These are phyloP conservation scores for Tenthredo amoena DNA, from an alignment of 2,888 invertebrate genomes.

Conservation along the genomic window DNA sequence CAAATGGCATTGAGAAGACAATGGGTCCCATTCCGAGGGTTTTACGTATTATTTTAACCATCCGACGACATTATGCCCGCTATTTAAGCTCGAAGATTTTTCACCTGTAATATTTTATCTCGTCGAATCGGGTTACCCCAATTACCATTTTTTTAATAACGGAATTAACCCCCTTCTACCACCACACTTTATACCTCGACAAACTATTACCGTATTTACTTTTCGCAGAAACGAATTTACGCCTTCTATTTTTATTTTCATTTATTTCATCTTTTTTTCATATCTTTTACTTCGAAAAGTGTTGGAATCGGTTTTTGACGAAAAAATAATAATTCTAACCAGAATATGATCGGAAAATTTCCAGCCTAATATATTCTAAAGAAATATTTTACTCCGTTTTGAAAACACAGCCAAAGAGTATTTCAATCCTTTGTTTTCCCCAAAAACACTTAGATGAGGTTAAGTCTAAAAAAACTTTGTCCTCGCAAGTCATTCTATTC, in stretches of 20 bases:
- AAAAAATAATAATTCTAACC: background rate
- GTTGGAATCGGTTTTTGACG: background rate
- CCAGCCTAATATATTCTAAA: background rate
- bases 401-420: background rate
- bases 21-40: constrained; percentile 11
- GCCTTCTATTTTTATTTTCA: background rate
- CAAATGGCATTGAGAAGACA: constrained; percentile 51
- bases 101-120: background rate
- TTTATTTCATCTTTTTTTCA: background rate
- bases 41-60: background rate
- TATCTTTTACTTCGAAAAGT: background rate
- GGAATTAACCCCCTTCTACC: constrained; percentile 41
- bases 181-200: background rate
- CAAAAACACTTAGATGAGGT: background rate
- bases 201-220: background rate
- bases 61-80: background rate
- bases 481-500: constrained; percentile 21
- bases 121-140: constrained; percentile 17
- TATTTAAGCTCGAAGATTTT: background rate
- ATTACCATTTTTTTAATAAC: constrained; percentile 39
- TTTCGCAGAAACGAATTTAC: background rate
- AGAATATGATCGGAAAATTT: background rate
- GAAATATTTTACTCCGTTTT: background rate
- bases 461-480: background rate
- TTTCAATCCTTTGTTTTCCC: background rate